Conservation (phyloP, 2,113 vertebrate genomes). For the Reinhardtius hippoglossoides region DNA sequence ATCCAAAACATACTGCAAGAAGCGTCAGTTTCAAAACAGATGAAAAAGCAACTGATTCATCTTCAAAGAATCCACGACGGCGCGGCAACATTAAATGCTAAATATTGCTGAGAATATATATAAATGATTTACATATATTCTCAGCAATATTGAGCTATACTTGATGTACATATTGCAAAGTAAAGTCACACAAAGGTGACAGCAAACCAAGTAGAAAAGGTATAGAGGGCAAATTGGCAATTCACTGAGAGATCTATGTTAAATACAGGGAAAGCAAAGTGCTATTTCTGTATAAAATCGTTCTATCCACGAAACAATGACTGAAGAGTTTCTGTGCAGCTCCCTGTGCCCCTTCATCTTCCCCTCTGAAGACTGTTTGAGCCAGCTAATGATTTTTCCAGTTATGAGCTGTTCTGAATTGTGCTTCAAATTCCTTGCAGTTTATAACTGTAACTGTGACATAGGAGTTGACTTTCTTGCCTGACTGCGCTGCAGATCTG, state of each 20-base stretch:
- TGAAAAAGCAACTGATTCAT: neutral
- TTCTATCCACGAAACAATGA: slow-evolving; percentile 32
- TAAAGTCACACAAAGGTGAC: slow-evolving; percentile 19
- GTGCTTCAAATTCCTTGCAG: slow-evolving; percentile 56
- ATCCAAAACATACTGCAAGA: too few relatives aligned
- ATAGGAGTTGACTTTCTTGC: neutral
- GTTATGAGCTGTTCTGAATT: slow-evolving; percentile 55
- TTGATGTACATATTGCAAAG: slow-evolving; percentile 9
- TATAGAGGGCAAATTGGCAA: slow-evolving; percentile 37
- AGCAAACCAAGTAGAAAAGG: slow-evolving; percentile 31
- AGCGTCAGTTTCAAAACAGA: too few relatives aligned
- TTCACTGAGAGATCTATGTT: slow-evolving; percentile 27
- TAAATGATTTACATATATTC: slow-evolving; percentile 2
- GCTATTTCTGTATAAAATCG: slow-evolving; percentile 47
- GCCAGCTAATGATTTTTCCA: slow-evolving; percentile 58
- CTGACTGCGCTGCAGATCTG: slow-evolving; percentile 19
- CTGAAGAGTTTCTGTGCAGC: slow-evolving; percentile 48
- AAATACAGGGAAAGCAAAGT: slow-evolving; percentile 37
- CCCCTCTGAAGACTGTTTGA: slow-evolving; percentile 41
- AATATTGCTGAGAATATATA: neutral
- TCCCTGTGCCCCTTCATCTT: slow-evolving; percentile 39
- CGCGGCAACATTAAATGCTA: too few relatives aligned
- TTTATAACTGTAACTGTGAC: slow-evolving; percentile 44
- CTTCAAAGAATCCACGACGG: neutral
- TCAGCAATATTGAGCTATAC: slow-evolving; percentile 1